Conservation (phyloP, 2,113 vertebrate species). For the Cyanoderma ruficeps region DNA sequence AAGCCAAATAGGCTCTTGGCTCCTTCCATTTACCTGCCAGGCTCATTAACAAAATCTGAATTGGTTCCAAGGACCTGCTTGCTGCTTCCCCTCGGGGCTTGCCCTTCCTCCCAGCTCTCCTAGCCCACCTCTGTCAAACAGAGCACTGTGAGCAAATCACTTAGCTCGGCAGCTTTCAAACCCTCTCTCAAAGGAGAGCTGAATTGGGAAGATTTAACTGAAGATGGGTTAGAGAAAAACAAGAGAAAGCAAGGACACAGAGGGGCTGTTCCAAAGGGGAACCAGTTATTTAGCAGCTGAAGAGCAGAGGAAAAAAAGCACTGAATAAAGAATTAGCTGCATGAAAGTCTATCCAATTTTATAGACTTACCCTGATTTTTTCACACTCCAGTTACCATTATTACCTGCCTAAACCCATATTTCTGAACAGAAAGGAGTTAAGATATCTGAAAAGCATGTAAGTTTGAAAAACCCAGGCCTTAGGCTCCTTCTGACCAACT, state of each 20-base stretch:
- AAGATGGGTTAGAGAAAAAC: background rate
- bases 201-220: background rate
- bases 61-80: conserved; percentile 3
- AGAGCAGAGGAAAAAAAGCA: background rate
- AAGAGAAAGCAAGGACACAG: background rate
- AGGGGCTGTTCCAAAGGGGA: conserved; percentile 9
- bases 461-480: background rate
- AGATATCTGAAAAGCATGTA: background rate
- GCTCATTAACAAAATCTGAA: conserved; percentile 54
- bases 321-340: background rate
- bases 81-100: background rate
- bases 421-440: background rate
- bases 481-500: background rate
- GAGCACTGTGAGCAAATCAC: background rate
- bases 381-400: background rate
- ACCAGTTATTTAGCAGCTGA: background rate
- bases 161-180: conserved; percentile 32
- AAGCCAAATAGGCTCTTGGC: conserved; percentile 12
- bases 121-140: background rate
- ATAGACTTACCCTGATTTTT: conserved; percentile 15
- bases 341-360: background rate
- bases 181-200: background rate
- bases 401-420: background rate
- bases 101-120: background rate
- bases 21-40: conserved; percentile 22